These are phyloP conservation scores for Perognathus longimembris DNA, from an alignment of 2,113 vertebrate species.

Conservation along the genomic window DNA sequence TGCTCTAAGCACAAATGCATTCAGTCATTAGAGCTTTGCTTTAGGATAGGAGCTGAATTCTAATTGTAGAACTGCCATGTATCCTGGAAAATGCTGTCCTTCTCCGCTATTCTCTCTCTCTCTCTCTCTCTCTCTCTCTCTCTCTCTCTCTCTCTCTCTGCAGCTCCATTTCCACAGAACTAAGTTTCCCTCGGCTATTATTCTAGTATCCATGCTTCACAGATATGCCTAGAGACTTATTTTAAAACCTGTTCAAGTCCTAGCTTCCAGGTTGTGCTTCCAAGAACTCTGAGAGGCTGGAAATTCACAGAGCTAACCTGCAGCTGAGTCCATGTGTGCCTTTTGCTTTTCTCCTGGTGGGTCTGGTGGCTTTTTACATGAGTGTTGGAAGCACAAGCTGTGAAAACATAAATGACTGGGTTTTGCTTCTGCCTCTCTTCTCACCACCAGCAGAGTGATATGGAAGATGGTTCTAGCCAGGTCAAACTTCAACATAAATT, in stretches of 20 bases:
- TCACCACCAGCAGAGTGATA: background rate
- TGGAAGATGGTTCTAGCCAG: background rate
- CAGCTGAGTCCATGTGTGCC: background rate
- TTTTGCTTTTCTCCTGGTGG: background rate
- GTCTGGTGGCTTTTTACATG: background rate
- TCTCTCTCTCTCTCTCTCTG: too few relatives aligned
- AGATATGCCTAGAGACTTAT: background rate
- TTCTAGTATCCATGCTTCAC: background rate
- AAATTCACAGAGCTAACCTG: background rate
- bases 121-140: too few relatives aligned
- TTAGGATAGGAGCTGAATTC: slow-evolving; percentile 48
- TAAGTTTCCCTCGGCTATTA: background rate
- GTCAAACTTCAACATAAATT: background rate
- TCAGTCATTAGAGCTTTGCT: slow-evolving; percentile 58
- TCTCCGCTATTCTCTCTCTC: too few relatives aligned
- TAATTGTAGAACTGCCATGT: background rate
- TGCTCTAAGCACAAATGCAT: slow-evolving; percentile 41
- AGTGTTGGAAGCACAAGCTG: background rate
- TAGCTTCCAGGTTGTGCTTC: background rate
- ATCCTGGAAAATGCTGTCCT: background rate
- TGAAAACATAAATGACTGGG: background rate
- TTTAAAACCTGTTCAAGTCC: background rate
- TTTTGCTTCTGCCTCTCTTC: background rate
- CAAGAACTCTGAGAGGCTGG: background rate
- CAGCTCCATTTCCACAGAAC: background rate